A percentile compares a stretch with the other conserved stretches of the same genome.
Conservation (phyloP, 2,113 vertebrate genomes). For the Cyprinus carpio region DNA sequence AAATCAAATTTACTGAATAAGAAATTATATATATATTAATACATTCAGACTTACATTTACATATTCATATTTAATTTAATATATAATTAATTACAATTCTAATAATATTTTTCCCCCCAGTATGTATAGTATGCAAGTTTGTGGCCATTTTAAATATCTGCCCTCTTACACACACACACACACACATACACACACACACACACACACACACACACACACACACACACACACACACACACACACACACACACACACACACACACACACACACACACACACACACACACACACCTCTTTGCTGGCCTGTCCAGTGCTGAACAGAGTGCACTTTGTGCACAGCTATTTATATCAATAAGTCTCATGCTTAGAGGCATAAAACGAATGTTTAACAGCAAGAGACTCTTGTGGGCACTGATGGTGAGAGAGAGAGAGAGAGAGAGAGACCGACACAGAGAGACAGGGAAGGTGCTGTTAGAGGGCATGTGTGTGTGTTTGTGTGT, state of each 20-base stretch:
- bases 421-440: slow-evolving; percentile 16
- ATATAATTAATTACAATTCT: no score
- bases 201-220: slow-evolving; percentile 43
- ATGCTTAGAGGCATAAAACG: slow-evolving; percentile 85
- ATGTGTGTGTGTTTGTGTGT: slow-evolving; percentile 24
- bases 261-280: no score
- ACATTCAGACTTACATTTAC: slow-evolving; percentile 51
- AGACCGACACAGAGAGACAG: slow-evolving; percentile 25
- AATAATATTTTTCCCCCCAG: no score
- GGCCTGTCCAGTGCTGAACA: slow-evolving; percentile 75
- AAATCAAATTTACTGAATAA: background rate
- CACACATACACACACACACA: no score
- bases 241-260: slow-evolving; percentile 41
- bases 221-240: no score
- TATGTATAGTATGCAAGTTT: background rate
- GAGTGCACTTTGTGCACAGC: slow-evolving; percentile 83
- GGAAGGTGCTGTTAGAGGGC: slow-evolving; percentile 47
- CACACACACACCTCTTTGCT: slow-evolving; percentile 43
- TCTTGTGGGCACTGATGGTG: slow-evolving; percentile 78
- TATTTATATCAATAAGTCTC: slow-evolving; percentile 87
- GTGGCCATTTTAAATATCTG: slow-evolving; percentile 42
- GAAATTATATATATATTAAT: slow-evolving; percentile 57
- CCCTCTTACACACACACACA: slow-evolving; percentile 54
- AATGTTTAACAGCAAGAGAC: slow-evolving; percentile 80
- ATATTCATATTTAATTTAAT: slow-evolving; percentile 46